Conservation (phyloP, 2,888 invertebrate genomes). For the Athetis lepigone region DNA sequence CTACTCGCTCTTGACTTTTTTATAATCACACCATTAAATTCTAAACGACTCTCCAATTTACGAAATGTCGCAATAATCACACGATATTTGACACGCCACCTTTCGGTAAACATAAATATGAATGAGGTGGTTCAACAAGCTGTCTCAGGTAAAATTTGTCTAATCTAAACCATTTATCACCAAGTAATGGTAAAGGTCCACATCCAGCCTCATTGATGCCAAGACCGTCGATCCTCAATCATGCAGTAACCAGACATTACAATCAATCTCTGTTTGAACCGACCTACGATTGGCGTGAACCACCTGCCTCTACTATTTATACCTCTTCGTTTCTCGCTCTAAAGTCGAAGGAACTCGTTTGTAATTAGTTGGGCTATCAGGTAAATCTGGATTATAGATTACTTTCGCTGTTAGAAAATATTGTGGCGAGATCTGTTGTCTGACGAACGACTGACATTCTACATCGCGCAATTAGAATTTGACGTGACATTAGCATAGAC, state of each 20-base stretch:
- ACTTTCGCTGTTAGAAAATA: constrained; percentile 50
- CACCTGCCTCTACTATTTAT: constrained; percentile 62
- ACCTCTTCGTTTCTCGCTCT: constrained; percentile 33
- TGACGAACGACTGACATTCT: no score
- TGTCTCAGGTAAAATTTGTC: constrained; percentile 41
- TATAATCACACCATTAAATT: no score
- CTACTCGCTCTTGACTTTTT: no score
- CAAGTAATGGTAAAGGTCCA: constrained; percentile 43
- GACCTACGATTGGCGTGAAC: constrained; percentile 64
- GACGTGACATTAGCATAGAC: no score
- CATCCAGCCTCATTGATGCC: constrained; percentile 62
- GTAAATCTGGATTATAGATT: constrained; percentile 43
- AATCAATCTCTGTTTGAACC: constrained; percentile 68
- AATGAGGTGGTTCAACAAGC: constrained; percentile 10
- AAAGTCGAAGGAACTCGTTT: constrained; percentile 38
- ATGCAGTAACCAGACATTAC: constrained; percentile 62
- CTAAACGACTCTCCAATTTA: constrained; percentile 12
- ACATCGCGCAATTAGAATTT: no score
- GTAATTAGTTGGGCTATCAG: constrained; percentile 50
- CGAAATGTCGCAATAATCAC: constrained; percentile 13
- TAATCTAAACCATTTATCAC: constrained; percentile 50
- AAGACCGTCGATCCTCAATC: constrained; percentile 58
- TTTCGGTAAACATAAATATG: constrained; percentile 26
- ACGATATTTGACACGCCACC: constrained; percentile 41
- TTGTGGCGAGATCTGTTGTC: no score